These are phyloP conservation scores for Dasyornis broadbenti DNA, from an alignment of 2,113 vertebrate genomes.

Conservation along the genomic window DNA sequence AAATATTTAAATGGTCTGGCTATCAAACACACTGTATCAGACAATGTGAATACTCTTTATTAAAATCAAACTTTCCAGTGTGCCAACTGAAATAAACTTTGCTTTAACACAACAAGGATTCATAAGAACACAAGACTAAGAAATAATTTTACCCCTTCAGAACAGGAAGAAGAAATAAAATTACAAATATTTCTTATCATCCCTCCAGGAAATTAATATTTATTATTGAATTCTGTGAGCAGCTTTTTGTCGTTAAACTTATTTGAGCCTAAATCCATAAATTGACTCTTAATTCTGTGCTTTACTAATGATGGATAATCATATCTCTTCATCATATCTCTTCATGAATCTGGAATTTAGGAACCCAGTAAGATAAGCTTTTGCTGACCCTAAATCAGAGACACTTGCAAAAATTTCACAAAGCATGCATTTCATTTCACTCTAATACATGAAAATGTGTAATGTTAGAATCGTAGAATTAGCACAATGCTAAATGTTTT, in stretches of 20 bases:
- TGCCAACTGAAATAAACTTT: neutral
- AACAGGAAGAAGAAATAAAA: neutral
- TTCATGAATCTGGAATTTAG: neutral
- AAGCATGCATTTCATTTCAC: neutral
- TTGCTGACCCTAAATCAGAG: neutral
- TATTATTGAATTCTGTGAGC: neutral
- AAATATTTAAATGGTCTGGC: neutral
- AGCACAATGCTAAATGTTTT: neutral
- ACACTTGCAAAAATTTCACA: neutral
- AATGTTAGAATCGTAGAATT: neutral
- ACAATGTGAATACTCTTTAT: neutral
- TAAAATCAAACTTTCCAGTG: neutral
- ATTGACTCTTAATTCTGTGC: neutral
- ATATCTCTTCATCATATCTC: neutral
- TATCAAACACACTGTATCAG: neutral
- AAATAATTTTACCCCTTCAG: neutral
- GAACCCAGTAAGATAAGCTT: neutral
- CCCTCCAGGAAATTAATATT: neutral
- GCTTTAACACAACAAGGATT: neutral
- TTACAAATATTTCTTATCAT: neutral
- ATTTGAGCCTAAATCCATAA: neutral
- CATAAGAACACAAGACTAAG: neutral
- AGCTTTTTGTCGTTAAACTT: neutral
- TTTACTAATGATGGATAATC: neutral
- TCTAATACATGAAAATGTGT: neutral